Conservation (phyloP, 2,113 vertebrate species). For the Azemiops feae region DNA sequence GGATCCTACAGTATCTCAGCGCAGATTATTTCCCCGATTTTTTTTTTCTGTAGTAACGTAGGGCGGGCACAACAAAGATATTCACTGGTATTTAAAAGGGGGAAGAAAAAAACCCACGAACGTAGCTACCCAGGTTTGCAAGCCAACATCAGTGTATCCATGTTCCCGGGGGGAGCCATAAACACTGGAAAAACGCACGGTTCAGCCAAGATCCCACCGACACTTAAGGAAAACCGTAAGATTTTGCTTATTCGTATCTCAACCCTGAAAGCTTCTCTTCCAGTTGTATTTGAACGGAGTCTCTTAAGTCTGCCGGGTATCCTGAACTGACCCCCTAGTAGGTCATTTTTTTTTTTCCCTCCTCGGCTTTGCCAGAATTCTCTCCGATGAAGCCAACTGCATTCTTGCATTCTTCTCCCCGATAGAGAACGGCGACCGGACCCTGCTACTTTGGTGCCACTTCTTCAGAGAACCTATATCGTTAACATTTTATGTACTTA, state of each 20-base stretch:
- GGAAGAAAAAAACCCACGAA: not conserved
- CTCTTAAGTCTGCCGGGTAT: not conserved
- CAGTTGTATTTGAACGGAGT: not conserved
- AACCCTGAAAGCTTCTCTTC: conserved; percentile 38
- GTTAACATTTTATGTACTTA: conserved; percentile 76
- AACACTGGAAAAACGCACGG: conserved; percentile 17
- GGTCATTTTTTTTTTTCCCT: not conserved
- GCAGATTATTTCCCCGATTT: conserved; percentile 57
- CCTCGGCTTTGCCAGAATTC: conserved; percentile 21
- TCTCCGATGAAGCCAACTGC: not conserved
- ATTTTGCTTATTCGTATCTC: conserved; percentile 52
- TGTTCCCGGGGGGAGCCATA: conserved; percentile 52
- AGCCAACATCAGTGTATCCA: not conserved
- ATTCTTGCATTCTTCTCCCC: conserved; percentile 10
- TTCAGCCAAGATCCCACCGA: not conserved
- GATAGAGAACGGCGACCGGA: conserved; percentile 56
- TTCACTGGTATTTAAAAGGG: conserved; percentile 35
- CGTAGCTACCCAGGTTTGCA: too few species aligned
- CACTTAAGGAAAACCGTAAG: not conserved
- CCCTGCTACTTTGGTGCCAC: conserved; percentile 65
- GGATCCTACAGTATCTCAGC: conserved; percentile 59
- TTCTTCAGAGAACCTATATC: conserved; percentile 65
- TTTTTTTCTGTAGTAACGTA: conserved; percentile 38
- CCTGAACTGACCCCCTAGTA: not conserved
- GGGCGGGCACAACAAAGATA: conserved; percentile 37